These are phyloP conservation scores for Serranochromis macrocephalus DNA, from an alignment of 2,113 vertebrate species.

Conservation along the genomic window DNA sequence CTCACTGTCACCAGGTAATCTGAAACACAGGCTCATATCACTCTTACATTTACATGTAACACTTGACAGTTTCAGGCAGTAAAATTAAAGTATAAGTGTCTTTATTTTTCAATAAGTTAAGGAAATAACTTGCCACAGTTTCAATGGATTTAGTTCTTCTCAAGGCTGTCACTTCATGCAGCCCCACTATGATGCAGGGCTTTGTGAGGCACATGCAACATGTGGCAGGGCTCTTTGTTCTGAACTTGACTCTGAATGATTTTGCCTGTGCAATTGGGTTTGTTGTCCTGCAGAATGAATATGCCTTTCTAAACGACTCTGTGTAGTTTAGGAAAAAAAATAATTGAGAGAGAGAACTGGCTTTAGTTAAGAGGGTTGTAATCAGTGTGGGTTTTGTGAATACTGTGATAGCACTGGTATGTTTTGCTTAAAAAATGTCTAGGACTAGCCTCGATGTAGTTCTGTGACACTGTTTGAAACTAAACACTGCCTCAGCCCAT, in stretches of 20 bases:
- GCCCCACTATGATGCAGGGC: neutral
- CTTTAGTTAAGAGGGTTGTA: neutral
- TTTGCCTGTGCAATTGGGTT: neutral
- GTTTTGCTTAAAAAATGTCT: neutral
- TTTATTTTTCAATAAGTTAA: neutral
- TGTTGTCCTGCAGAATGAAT: neutral
- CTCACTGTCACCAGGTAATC: neutral
- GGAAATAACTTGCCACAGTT: neutral
- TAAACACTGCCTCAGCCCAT: neutral
- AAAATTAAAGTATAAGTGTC: neutral
- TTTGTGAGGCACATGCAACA: neutral
- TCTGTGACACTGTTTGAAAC: neutral
- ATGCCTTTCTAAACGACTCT: neutral
- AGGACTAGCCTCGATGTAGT: neutral
- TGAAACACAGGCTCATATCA: neutral
- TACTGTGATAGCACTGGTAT: neutral
- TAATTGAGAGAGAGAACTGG: neutral
- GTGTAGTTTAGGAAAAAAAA: neutral
- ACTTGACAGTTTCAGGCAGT: neutral
- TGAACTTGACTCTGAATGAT: neutral
- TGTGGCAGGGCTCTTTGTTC: neutral
- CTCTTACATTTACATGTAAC: neutral
- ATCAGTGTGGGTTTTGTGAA: neutral
- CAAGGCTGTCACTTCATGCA: neutral
- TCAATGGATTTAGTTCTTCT: neutral